Evolutionary conservation across 2,797 vertebrate species (phyloP).

Genomic region (Distichodus sexfasciatus): DNA sequence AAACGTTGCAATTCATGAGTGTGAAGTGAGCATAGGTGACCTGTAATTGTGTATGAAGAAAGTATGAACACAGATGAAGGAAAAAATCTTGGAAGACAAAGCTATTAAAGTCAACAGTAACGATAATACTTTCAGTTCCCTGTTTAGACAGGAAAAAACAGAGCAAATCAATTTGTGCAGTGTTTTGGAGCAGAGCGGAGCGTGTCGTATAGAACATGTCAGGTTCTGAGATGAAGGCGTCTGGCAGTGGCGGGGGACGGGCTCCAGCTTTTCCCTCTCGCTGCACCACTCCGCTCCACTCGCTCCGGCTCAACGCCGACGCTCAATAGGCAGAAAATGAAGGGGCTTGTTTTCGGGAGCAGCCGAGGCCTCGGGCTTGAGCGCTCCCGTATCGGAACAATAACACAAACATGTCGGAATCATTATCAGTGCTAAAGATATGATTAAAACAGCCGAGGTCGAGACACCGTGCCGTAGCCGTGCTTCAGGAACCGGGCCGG

Average conservation of each 20-base stretch:
- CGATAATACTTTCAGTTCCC: conserved; percentile 44
- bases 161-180: conserved; percentile 54
- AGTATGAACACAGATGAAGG: neutral
- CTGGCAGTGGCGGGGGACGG: conserved; percentile 65
- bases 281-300: conserved; percentile 75
- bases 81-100: neutral
- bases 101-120: conserved; percentile 40
- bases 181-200: conserved; percentile 38
- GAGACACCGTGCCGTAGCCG: conserved; percentile 16
- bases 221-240: conserved; percentile 68
- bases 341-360: conserved; percentile 73
- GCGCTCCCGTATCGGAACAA: conserved; percentile 73
- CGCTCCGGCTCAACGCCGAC: conserved; percentile 76
- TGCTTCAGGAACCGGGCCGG: conserved; percentile 29
- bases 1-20: no score
- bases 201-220: conserved; percentile 53
- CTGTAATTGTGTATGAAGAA: neutral
- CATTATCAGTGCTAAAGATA: conserved; percentile 76
- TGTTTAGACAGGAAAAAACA: conserved; percentile 46
- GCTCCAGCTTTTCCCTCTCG: conserved; percentile 50
- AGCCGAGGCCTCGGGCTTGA: conserved; percentile 68
- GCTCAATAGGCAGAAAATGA: conserved; percentile 79
- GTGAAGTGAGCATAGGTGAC: neutral
- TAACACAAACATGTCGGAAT: conserved; percentile 77
- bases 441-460: conserved; percentile 46